A percentile compares a stretch with the other conserved stretches of the same genome.
Evolutionary conservation across 2,888 invertebrate species (phyloP).

Genomic region (Thysanoteuthis rhombus): DNA sequence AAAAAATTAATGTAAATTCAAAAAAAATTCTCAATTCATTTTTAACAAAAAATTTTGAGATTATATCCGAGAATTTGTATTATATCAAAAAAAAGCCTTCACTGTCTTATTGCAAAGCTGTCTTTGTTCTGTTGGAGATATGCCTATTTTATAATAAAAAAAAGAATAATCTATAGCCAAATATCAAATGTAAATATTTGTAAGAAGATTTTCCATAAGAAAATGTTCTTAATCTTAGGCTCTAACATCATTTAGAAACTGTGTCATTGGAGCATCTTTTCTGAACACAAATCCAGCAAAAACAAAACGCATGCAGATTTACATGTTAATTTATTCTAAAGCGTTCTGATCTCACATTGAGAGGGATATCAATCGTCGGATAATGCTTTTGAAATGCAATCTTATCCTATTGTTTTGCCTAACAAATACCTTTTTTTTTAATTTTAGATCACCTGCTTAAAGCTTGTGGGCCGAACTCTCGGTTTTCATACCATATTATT

Average conservation of each 20-base stretch:
- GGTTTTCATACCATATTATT: too few species aligned
- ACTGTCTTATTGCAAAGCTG: background rate
- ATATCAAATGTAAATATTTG: background rate
- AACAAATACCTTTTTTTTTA: too few species aligned
- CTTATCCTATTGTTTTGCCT: too few species aligned
- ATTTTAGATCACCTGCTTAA: too few species aligned
- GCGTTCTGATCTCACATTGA: too few species aligned
- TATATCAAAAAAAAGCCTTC: background rate
- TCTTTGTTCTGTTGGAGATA: background rate
- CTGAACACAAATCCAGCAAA: background rate
- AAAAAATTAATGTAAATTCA: background rate
- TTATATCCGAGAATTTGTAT: background rate
- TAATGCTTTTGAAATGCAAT: too few species aligned
- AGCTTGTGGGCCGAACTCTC: too few species aligned
- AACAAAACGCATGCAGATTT: background rate
- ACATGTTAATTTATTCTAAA: too few species aligned
- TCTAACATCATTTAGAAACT: background rate
- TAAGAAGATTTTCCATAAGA: background rate
- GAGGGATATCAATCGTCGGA: too few species aligned
- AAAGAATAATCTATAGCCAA: background rate
- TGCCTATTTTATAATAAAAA: background rate
- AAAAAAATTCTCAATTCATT: background rate
- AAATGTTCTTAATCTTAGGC: background rate
- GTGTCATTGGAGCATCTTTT: background rate
- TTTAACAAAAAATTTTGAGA: background rate